Evolutionary conservation across 2,113 vertebrate species (phyloP).

Genomic region (Recurvirostra avosetta): DNA sequence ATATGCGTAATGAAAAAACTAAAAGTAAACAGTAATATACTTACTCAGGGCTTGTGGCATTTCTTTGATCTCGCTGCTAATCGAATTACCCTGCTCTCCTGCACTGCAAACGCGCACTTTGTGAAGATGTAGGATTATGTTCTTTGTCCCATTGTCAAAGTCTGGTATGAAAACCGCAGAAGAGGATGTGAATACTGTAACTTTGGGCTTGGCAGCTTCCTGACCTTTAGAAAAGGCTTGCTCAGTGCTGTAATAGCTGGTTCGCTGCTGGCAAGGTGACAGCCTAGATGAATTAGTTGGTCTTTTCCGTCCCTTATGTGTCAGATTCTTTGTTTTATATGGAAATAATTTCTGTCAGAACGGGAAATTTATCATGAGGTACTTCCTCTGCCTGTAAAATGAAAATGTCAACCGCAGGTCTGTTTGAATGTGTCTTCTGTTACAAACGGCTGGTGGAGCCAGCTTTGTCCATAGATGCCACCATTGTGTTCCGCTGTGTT

Average conservation of each 20-base stretch:
- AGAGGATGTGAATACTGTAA: slow-evolving; percentile 39
- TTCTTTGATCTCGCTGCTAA: slow-evolving; percentile 40
- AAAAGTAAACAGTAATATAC: neutral
- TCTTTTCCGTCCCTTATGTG: neutral
- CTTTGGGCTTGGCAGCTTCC: slow-evolving; percentile 54
- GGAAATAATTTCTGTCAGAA: slow-evolving; percentile 49
- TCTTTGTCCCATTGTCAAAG: slow-evolving; percentile 49
- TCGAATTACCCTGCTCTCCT: slow-evolving; percentile 4
- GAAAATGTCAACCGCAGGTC: slow-evolving; percentile 1
- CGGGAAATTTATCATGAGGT: slow-evolving; percentile 8
- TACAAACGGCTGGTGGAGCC: neutral
- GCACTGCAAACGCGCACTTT: neutral
- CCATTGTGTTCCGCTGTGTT: fast-evolving
- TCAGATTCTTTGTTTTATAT: slow-evolving; percentile 53
- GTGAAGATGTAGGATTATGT: slow-evolving; percentile 12
- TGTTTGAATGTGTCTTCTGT: neutral
- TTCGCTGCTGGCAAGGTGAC: slow-evolving; percentile 32
- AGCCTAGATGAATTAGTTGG: neutral
- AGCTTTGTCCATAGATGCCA: neutral
- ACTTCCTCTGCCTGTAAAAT: slow-evolving; percentile 21
- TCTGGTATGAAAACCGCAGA: slow-evolving; percentile 42
- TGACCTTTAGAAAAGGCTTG: slow-evolving; percentile 2
- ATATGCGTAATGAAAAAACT: neutral
- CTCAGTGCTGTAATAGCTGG: neutral
- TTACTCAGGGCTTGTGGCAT: slow-evolving; percentile 3